Percentiles rank a stretch among this genome's conserved stretches.
Conservation (phyloP, 2,113 vertebrate genomes). For the Nycticryphes semicollaris region DNA sequence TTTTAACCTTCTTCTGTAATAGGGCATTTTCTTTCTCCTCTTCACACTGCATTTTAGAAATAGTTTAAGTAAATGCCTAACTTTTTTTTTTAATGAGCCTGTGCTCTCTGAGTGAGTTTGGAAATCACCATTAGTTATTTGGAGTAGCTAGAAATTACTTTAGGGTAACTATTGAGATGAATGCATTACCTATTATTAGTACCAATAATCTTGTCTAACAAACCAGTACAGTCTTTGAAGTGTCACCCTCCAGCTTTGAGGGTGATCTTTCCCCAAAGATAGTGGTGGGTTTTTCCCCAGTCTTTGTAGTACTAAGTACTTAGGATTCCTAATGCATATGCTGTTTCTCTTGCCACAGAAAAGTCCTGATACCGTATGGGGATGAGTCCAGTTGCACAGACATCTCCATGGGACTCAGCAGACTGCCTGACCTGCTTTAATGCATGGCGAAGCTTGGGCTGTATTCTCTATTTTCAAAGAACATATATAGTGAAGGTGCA, state of each 20-base stretch:
- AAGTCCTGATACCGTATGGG: accelerated
- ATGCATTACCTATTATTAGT: not conserved
- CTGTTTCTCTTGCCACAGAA: not conserved
- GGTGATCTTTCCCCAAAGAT: not conserved
- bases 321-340: not conserved
- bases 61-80: not conserved
- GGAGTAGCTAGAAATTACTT: not conserved
- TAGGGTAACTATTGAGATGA: not conserved
- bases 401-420: not conserved
- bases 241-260: not conserved
- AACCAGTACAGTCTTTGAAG: not conserved
- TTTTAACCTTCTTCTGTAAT: not conserved
- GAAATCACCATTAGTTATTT: not conserved
- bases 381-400: not conserved
- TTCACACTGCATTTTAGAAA: not conserved
- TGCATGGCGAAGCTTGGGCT: not conserved
- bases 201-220: not conserved
- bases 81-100: no score
- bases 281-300: not conserved
- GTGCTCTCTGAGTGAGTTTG: not conserved
- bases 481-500: not conserved
- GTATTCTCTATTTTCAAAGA: not conserved
- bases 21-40: not conserved
- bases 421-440: not conserved
- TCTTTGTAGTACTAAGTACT: not conserved